phyloP scores from a whole-genome alignment of 2,797 vertebrate genomes.

The Prionace glauca region DNA sequence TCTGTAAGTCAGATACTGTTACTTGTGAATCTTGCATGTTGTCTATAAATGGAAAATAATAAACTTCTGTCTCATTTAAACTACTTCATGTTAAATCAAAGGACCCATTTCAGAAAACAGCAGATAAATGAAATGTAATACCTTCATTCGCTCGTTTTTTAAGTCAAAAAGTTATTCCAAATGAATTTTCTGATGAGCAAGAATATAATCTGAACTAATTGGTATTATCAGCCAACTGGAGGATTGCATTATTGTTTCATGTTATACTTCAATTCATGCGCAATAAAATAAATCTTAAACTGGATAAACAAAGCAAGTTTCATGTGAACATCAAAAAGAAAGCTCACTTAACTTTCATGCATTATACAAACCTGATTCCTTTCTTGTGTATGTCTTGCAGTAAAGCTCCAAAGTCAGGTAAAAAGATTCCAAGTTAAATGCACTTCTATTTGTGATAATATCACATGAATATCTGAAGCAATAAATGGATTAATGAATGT shows the following conservation, averaged over 20 bases:
- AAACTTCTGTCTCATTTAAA: background rate
- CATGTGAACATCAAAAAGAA: background rate
- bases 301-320: background rate
- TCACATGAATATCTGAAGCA: constrained; percentile 13
- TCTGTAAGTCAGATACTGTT: background rate
- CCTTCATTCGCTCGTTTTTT: background rate
- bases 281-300: background rate
- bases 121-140: background rate
- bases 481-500: constrained; percentile 16
- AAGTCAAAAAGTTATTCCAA: background rate
- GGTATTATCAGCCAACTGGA: background rate
- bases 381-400: background rate
- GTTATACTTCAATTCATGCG: background rate
- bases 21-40: background rate
- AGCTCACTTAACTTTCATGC: constrained; percentile 19
- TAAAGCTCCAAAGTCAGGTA: background rate
- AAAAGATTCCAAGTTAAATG: constrained; percentile 28
- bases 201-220: background rate
- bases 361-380: constrained; percentile 35
- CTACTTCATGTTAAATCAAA: background rate
- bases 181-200: background rate
- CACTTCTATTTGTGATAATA: background rate
- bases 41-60: background rate
- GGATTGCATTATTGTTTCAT: background rate
- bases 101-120: background rate